Evolutionary conservation across 2,888 invertebrate genomes (phyloP).

Genomic region (Hydrotaea cyrtoneurina): DNA sequence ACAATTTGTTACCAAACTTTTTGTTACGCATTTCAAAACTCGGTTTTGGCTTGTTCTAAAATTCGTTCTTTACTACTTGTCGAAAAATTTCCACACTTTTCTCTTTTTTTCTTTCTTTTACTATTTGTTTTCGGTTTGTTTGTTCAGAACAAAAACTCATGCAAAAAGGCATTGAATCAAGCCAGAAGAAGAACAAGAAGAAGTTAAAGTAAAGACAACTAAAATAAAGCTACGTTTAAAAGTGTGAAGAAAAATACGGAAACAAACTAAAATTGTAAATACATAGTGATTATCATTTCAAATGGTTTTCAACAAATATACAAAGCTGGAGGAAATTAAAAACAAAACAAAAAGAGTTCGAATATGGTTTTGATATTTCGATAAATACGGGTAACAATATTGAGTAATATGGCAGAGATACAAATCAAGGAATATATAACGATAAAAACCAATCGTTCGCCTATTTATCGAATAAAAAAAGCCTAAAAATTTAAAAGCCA

Average conservation of each 20-base stretch:
- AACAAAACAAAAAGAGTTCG: not conserved
- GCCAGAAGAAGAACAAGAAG: constrained; percentile 32
- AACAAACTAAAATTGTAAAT: constrained; percentile 31
- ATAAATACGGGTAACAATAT: too few relatives aligned
- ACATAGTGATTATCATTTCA: not conserved
- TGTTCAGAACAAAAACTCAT: constrained; percentile 51
- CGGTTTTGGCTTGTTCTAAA: not conserved
- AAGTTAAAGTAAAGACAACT: not conserved
- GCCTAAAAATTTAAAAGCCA: constrained; percentile 64
- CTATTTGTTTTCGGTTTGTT: constrained; percentile 21
- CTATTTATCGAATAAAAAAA: constrained; percentile 66
- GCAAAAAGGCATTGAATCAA: constrained; percentile 56
- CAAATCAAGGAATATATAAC: not conserved
- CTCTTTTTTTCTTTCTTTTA: constrained; percentile 7
- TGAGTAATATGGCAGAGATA: not conserved
- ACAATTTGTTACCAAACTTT: constrained; percentile 57
- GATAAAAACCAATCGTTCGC: constrained; percentile 70
- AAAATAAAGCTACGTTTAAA: constrained; percentile 36
- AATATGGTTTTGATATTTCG: constrained; percentile 11
- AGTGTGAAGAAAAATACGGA: constrained; percentile 31
- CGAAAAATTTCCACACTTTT: constrained; percentile 42
- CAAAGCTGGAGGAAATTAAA: constrained; percentile 57
- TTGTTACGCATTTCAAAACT: constrained; percentile 35
- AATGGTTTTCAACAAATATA: constrained; percentile 39
- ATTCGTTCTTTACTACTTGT: constrained; percentile 50